Evolutionary conservation across 2,113 vertebrate genomes (phyloP), one percentile per base, ranked within the genome.

Genomic region (Myocastor coypus): DNA sequence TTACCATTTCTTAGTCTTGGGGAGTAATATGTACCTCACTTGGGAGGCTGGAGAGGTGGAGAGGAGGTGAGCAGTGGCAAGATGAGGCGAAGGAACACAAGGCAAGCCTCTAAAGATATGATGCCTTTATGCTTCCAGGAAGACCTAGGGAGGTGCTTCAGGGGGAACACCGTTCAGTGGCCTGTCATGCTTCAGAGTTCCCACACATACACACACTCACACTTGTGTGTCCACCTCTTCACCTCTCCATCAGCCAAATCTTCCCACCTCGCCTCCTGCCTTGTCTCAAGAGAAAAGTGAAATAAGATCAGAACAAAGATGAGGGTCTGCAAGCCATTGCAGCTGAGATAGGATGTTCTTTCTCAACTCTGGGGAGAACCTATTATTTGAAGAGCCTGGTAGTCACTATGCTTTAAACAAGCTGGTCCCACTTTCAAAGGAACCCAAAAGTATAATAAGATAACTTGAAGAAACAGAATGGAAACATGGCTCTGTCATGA

Each of bases 1-100:
- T n/a, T n/a, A n/a, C n/a, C n/a, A 34, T 78, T 64, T 34, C 55
- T 96, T 90, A 52, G n/a, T 94, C 68, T 42, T 61, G n/a, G 50
- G 32, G 19, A 7, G 17, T 22, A 92, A 57, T 8, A 8, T 59
- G 17, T 2, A 42, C 19, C 22, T 22, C 19, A 16, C 9, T 5
- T 40, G 4, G n/a, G 59, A 78, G 22, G 71, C 46, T 42, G 28
- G 34, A 68, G 46, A 57, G 50, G 13, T 37, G n/a, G 37, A 64
- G 63, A 77, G 13, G 42, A 40, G 0, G 14, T 59, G 63, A 59
- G 19, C 11, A 20, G 13, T 17, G 63, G 11, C 61, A 13, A 20
- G 6, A 30, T 40, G 24, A 32, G 9, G 14, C 57, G 4, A 14
- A 42, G 78, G 22, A n/a, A 24, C 5, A 2, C 28, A 13, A 12